Conservation (phyloP, 1,140 invertebrate species). For the Arion vulgaris region DNA sequence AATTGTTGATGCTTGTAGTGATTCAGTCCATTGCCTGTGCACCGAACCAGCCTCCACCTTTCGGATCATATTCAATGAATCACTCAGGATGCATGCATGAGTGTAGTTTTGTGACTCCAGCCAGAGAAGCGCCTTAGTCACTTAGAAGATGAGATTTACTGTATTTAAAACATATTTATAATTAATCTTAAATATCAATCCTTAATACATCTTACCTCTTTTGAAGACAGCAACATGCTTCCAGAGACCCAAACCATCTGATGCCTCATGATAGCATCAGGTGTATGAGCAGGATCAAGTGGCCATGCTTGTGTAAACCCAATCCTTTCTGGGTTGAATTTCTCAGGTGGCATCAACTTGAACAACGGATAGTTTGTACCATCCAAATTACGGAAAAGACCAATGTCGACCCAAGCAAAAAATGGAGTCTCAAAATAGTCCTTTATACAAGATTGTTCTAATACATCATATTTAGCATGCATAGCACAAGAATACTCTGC, state of each 20-base stretch:
- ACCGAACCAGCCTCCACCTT: too few species aligned
- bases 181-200: too few species aligned
- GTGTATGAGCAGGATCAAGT: slow-evolving; percentile 40
- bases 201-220: slow-evolving; percentile 29
- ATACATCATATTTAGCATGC: slow-evolving; percentile 66
- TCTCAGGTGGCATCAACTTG: slow-evolving; percentile 54
- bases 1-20: too few species aligned
- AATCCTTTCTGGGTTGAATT: slow-evolving; percentile 58
- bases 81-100: too few species aligned
- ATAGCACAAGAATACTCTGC: slow-evolving; percentile 63
- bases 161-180: too few species aligned
- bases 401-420: slow-evolving; percentile 64
- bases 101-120: too few species aligned
- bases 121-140: too few species aligned
- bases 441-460: slow-evolving; percentile 44
- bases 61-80: too few species aligned
- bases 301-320: slow-evolving; percentile 54
- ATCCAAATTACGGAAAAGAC: slow-evolving; percentile 57
- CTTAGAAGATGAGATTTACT: too few species aligned
- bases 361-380: slow-evolving; percentile 49
- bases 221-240: slow-evolving; percentile 49
- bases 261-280: slow-evolving; percentile 46
- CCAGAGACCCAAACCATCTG: slow-evolving; percentile 62
- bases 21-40: too few species aligned
- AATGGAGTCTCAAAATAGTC: slow-evolving; percentile 57